These are phyloP conservation scores for Eurytoma californica DNA, from an alignment of 2,888 invertebrate genomes.

Conservation along the genomic window DNA sequence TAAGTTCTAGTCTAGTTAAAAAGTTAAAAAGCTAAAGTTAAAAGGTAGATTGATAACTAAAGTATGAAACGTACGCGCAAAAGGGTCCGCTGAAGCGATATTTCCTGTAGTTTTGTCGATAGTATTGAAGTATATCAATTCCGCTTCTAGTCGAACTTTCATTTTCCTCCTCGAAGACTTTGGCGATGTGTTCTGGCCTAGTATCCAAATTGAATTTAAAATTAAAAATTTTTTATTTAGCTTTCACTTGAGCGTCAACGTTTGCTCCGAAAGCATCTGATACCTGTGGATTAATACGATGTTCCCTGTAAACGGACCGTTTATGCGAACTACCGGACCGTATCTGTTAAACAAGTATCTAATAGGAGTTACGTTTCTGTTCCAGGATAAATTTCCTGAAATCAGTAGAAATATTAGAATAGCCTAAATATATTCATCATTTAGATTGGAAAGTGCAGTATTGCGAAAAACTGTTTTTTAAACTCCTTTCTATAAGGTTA, in stretches of 20 bases:
- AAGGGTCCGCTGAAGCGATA: slow-evolving; percentile 78
- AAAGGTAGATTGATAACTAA: not conserved
- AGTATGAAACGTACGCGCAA: slow-evolving; percentile 76
- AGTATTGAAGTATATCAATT: slow-evolving; percentile 81
- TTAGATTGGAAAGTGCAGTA: too few relatives aligned
- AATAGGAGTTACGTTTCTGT: slow-evolving; percentile 74
- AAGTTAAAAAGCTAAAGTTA: too few relatives aligned
- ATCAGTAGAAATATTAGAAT: not conserved
- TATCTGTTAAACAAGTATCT: slow-evolving; percentile 77
- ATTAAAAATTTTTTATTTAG: not conserved
- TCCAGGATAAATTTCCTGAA: slow-evolving; percentile 74
- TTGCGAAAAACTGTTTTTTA: too few relatives aligned
- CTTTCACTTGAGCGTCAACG: not conserved
- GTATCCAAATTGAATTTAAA: not conserved
- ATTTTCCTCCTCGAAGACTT: slow-evolving; percentile 80
- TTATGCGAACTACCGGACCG: slow-evolving; percentile 81
- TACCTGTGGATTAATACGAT: slow-evolving; percentile 78
- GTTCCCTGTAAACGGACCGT: slow-evolving; percentile 81
- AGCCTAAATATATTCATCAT: too few relatives aligned
- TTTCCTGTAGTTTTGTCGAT: slow-evolving; percentile 78
- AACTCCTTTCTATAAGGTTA: too few relatives aligned
- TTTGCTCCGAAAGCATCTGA: not conserved
- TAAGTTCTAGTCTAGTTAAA: too few relatives aligned
- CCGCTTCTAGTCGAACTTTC: slow-evolving; percentile 79
- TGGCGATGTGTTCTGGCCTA: slow-evolving; percentile 81